Evolutionary conservation across 2,888 invertebrate species (phyloP), one percentile per base, ranked within the genome.

Genomic region (Andrena bicolor): DNA sequence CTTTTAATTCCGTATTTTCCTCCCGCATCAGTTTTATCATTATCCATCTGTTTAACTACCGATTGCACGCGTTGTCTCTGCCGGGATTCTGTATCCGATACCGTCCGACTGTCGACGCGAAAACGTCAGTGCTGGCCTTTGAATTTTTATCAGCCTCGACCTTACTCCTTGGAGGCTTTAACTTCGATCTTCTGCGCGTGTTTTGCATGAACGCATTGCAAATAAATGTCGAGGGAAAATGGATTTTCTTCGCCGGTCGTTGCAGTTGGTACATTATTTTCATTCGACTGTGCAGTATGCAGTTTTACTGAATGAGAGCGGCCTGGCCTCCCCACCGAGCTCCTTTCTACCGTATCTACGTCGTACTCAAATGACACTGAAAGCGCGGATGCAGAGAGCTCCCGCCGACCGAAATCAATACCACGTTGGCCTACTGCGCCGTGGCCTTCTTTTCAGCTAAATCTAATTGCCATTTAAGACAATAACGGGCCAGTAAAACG

Each of bases 391-490:
- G 83, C 87, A 88, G 90, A 81, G 85, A 87, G 74, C 87, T 84
- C 84, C 80, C 77, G 68, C 82, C 76, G 74, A 83, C 87, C 87
- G 89, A 90, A 90, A 89, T 89, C 89, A 90, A 89, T 89, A 89
- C 87, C 86, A 83, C 76, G 84, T 64, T 90, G 90, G 87, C 88
- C 89, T 89, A 91, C 89, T 88, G 86, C 90, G 90, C 72, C 88
- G 88, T 89, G 87, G 85, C 89, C 89, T 90, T 89, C 90, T 90
- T 90, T 90, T 86, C 85, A 79, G 77, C 69, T 84, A 88, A 88
- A 86, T 81, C 78, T 84, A 81, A 83, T 89, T 82, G 73, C 70
- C 65, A 58, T n/a, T 61, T 23, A 66, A 76, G 58, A 76, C 75
- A 70, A 70, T 58, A 64, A 60, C 8, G 28, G 41, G 26, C 56